These are phyloP conservation scores for Ypsolopha sequella DNA, from an alignment of 2,888 invertebrate species.

Conservation along the genomic window DNA sequence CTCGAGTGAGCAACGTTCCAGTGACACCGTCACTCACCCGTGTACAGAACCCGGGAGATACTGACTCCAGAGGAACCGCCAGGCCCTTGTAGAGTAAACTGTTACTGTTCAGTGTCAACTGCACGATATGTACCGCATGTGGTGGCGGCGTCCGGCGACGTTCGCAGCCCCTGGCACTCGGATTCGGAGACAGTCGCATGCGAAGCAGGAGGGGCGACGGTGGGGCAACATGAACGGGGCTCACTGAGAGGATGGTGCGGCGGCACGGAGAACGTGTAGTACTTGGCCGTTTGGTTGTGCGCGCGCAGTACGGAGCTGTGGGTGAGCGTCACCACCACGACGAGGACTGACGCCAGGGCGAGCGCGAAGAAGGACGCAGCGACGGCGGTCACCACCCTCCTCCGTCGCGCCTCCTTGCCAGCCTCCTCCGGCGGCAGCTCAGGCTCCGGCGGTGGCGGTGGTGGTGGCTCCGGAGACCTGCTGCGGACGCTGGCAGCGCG, in stretches of 20 bases:
- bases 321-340: conserved; percentile 83
- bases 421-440: conserved; percentile 64
- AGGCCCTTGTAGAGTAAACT: neutral
- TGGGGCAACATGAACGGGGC: conserved; percentile 72
- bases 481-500: conserved; percentile 59
- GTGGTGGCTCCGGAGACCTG: conserved; percentile 53
- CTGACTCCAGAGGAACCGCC: neutral
- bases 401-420: conserved; percentile 75
- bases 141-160: conserved; percentile 51
- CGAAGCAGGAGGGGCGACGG: conserved; percentile 71
- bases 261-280: conserved; percentile 74
- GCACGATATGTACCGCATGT: conserved; percentile 52
- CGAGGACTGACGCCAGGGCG: conserved; percentile 79
- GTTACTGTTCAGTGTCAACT: conserved; percentile 27
- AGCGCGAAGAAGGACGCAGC: conserved; percentile 81
- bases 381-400: conserved; percentile 78
- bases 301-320: conserved; percentile 76
- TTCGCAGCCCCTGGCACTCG: conserved; percentile 65
- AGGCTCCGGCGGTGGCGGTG: conserved; percentile 41
- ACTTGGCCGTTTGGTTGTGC: conserved; percentile 74
- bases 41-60: too few relatives aligned
- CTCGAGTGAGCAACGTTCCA: neutral
- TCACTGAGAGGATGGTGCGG: conserved; percentile 72
- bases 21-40: too few relatives aligned
- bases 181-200: conserved; percentile 70